phyloP scores from a whole-genome alignment of 2,888 invertebrate species.

The Nezara viridula region DNA sequence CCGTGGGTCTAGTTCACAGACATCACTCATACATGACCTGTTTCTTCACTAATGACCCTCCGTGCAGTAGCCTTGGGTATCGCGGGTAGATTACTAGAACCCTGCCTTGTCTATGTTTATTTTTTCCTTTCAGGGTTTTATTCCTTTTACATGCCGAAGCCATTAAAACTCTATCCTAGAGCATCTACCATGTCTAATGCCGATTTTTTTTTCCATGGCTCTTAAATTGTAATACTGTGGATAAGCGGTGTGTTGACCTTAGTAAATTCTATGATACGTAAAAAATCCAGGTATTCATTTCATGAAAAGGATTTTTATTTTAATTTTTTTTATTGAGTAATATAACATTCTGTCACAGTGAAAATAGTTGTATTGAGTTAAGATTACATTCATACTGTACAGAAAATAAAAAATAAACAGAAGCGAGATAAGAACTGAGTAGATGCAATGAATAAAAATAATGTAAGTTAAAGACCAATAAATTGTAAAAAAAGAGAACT shows the following conservation, averaged over 20 bases:
- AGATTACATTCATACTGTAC: too few relatives aligned
- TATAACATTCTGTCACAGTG: too few relatives aligned
- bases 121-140: not conserved
- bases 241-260: not conserved
- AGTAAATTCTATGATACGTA: not conserved
- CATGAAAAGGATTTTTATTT: too few relatives aligned
- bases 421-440: too few relatives aligned
- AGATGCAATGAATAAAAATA: too few relatives aligned
- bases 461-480: too few relatives aligned
- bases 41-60: not conserved
- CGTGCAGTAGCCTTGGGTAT: not conserved
- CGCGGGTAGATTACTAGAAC: not conserved
- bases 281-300: not conserved
- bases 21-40: slow-evolving; percentile 30
- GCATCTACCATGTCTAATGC: not conserved
- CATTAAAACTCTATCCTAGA: not conserved
- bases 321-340: too few relatives aligned
- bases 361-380: too few relatives aligned
- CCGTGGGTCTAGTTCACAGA: not conserved
- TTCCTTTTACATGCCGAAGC: not conserved
- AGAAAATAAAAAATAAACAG: too few relatives aligned
- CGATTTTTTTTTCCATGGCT: not conserved
- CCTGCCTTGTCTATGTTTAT: not conserved
- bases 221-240: not conserved
- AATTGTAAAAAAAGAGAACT: too few relatives aligned